Conservation (phyloP, 2,113 vertebrate species). For the Chamaea fasciata region DNA sequence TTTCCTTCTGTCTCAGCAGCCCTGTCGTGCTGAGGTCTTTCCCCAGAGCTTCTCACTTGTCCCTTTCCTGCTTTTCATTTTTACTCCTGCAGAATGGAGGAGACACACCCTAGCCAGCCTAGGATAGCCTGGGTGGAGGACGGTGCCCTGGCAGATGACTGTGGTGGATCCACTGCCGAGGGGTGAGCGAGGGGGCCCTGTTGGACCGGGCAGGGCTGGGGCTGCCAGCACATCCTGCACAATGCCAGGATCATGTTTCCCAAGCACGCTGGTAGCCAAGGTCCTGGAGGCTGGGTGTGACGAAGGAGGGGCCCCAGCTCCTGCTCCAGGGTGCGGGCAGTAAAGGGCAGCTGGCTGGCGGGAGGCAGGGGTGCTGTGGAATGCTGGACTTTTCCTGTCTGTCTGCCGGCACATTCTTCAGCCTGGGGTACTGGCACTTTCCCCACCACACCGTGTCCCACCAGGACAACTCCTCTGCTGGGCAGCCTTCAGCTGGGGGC, state of each 20-base stretch:
- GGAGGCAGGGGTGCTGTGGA: neutral
- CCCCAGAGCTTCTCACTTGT: neutral
- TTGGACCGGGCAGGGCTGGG: neutral
- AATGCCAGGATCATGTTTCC: neutral
- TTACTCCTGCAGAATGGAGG: neutral
- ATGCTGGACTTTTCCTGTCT: neutral
- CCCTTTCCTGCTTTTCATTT: too few species aligned
- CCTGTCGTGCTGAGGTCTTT: neutral
- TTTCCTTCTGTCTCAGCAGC: neutral
- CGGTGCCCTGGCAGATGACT: neutral
- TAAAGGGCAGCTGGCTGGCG: neutral
- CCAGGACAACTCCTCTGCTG: neutral
- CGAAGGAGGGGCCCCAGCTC: neutral
- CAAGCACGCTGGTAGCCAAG: rapidly evolving
- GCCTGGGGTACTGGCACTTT: neutral
- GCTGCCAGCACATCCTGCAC: neutral
- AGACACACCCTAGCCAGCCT: neutral
- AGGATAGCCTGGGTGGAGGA: neutral
- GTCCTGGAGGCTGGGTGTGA: neutral
- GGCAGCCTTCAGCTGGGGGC: neutral
- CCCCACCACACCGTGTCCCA: rapidly evolving
- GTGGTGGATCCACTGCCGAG: neutral
- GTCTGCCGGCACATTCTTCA: neutral
- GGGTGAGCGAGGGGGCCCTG: neutral
- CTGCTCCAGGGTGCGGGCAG: neutral